Base-by-base conservation (phyloP, 2,113 vertebrate species). In the Trichechus manatus region DNA sequence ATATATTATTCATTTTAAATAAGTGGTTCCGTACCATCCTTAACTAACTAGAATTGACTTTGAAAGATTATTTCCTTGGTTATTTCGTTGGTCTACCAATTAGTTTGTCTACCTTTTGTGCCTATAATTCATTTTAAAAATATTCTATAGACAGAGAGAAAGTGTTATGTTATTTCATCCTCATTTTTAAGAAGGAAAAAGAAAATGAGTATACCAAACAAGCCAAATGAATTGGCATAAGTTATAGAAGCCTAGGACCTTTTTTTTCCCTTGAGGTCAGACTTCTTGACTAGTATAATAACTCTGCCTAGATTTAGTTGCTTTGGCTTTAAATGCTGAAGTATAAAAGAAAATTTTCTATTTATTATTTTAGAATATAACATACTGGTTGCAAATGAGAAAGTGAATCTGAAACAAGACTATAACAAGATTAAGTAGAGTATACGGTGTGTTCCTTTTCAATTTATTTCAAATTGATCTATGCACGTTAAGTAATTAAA, bases 401-500 rank as follows among this genome's bases (percentile, higher is more conserved):
- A 91, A 88, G 50, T 85, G 82, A 94, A 72, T 87, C 83, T 95
- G 56, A 96, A 96, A 86, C 20, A 75, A 86, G 82, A 87, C 23
- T 75, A 31, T 90, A 93, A 95, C 22, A 95, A 95, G 93, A 93
- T 97, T 90, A 97, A 96, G 75, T 96, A 86, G 64, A 88, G 20
- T 94, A 9, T 89, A 63, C 0, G 1, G 44, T 79, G 1, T 95
- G 74, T 79, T 97, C 89, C 93, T 97, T 97, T 96, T 87, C 91
- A 96, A 14, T 94, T 83, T 96, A 47, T 56, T 96, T 95, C 64
- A 93, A 66, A 96, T 96, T 96, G 94, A 94, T 93, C 80, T 20
- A 3, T 93, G 56, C 61, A 91, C 79, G 81, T 97, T 92, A 97
- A 94, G 70, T 96, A 97, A 96, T 96, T 97, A 96, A 93, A 80